Conservation (phyloP, 2,888 invertebrate species). For the Nephrotoma appendiculata region DNA sequence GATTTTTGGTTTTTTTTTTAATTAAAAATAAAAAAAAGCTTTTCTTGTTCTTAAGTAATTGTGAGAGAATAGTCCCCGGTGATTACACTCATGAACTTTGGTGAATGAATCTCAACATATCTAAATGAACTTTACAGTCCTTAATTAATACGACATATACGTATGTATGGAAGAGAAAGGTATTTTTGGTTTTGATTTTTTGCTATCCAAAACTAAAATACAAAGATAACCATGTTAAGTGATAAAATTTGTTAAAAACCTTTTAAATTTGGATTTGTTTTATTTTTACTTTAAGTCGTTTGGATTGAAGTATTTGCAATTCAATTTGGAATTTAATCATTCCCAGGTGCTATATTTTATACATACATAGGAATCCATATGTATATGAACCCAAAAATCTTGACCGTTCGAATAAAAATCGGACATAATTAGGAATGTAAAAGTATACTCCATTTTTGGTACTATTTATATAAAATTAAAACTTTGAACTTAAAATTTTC, state of each 20-base stretch:
- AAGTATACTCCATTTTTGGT: too few species aligned
- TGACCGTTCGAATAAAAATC: too few species aligned
- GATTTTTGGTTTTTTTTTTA: not conserved
- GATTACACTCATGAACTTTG: not conserved
- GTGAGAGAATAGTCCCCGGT: not conserved
- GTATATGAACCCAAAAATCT: too few species aligned
- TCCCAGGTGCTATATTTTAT: not conserved
- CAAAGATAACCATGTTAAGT: not conserved
- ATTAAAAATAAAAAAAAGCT: not conserved
- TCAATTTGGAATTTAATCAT: not conserved
- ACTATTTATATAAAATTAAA: too few species aligned
- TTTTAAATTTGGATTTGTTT: not conserved
- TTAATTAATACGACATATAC: not conserved
- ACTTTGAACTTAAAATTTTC: too few species aligned
- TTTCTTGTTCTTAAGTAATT: not conserved
- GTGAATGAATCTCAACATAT: not conserved
- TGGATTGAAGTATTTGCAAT: not conserved
- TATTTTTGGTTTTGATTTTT: not conserved
- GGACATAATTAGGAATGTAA: too few species aligned
- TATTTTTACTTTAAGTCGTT: not conserved
- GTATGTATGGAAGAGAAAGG: not conserved
- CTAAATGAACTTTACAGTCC: not conserved
- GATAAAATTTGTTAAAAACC: not conserved
- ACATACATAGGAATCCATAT: too few species aligned
- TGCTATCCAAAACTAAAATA: not conserved